Conservation (phyloP, 2,113 vertebrate species). For the Vidua chalybeata region DNA sequence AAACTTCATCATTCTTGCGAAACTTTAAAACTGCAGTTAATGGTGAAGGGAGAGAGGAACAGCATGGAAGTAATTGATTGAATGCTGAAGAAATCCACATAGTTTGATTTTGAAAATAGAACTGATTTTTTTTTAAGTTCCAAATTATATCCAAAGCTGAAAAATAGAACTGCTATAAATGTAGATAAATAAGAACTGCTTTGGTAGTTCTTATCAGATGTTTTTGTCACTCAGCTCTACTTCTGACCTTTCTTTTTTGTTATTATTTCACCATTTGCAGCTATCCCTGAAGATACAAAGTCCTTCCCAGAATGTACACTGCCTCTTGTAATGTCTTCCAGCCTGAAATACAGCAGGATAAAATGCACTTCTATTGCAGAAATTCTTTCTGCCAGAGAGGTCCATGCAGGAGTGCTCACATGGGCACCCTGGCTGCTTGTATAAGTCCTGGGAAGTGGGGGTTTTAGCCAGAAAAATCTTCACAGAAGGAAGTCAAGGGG, state of each 20-base stretch:
- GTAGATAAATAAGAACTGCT: not conserved
- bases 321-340: not conserved
- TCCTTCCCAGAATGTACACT: not conserved
- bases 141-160: not conserved
- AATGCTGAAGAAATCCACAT: not conserved
- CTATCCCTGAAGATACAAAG: not conserved
- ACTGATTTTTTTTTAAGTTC: not conserved
- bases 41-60: not conserved
- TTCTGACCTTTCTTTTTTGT: not conserved
- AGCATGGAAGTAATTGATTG: not conserved
- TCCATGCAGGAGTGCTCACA: not conserved
- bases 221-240: not conserved
- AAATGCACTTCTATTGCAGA: not conserved
- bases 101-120: not conserved
- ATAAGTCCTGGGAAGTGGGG: not conserved
- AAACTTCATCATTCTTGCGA: not conserved
- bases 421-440: not conserved
- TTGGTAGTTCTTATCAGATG: not conserved
- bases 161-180: not conserved
- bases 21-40: conserved; percentile 12
- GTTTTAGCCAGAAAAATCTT: not conserved
- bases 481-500: not conserved
- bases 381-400: not conserved
- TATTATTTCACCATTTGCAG: not conserved
- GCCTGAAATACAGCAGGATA: not conserved